Percentiles rank a stretch among this genome's conserved stretches.
Evolutionary conservation across 2,888 invertebrate genomes (phyloP).

Genomic region (Nemoura dubitans): DNA sequence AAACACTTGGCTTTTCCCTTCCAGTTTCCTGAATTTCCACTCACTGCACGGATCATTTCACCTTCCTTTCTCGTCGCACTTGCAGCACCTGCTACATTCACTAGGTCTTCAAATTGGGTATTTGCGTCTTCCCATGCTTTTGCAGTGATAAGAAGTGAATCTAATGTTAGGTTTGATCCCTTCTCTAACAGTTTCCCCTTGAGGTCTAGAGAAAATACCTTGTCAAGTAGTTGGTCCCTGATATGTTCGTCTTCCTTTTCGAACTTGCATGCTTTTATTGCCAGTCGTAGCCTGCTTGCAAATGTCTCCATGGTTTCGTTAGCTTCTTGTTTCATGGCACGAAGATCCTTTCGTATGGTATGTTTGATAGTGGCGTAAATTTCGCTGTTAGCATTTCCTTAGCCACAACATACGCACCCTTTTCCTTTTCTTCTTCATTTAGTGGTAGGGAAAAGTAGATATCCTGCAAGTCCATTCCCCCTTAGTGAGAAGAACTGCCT

Average conservation of each 20-base stretch:
- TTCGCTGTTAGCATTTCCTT: background rate
- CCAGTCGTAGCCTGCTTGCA: background rate
- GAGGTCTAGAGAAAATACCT: slow-evolving; percentile 1
- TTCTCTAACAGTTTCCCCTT: slow-evolving; percentile 25
- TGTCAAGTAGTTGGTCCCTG: slow-evolving; percentile 19
- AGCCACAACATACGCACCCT: background rate
- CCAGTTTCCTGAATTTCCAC: background rate
- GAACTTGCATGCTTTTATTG: background rate
- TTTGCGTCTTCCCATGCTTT: slow-evolving; percentile 25
- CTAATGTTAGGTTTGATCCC: slow-evolving; percentile 9
- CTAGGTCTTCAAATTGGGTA: background rate
- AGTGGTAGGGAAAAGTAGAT: background rate
- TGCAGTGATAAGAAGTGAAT: background rate
- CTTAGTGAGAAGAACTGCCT: background rate
- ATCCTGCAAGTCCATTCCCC: slow-evolving; percentile 10
- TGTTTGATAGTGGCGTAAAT: background rate
- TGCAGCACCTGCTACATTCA: background rate
- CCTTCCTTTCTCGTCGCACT: background rate
- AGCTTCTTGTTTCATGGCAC: background rate
- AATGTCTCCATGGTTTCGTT: background rate
- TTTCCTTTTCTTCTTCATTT: background rate
- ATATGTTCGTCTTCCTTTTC: slow-evolving; percentile 9
- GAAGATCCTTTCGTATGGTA: slow-evolving; percentile 24
- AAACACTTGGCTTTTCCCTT: slow-evolving; percentile 18
- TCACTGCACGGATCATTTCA: too few species aligned